Percentiles rank a stretch among this genome's conserved stretches.
These are phyloP conservation scores for Coregonus suidteri DNA, from an alignment of 2,797 vertebrate species.

Conservation along the genomic window DNA sequence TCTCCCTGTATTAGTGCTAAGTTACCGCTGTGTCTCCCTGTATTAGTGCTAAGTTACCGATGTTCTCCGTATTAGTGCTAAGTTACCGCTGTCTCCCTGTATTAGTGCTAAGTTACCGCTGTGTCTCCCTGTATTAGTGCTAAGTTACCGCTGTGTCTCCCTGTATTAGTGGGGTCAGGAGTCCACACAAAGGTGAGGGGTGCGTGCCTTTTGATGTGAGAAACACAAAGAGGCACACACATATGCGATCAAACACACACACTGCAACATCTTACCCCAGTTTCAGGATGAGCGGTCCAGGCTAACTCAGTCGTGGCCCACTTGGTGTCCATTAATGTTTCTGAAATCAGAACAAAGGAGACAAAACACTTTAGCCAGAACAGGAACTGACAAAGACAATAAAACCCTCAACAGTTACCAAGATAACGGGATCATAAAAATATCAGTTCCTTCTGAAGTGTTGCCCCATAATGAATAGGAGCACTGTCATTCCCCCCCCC, in stretches of 20 bases:
- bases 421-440: slow-evolving; percentile 49
- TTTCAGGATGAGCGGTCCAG: slow-evolving; percentile 95
- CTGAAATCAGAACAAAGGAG: slow-evolving; percentile 71
- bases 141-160: too few relatives aligned
- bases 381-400: slow-evolving; percentile 38
- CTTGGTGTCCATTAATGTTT: slow-evolving; percentile 98
- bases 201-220: too few relatives aligned
- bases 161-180: too few relatives aligned
- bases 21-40: too few relatives aligned
- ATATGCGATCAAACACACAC: too few relatives aligned
- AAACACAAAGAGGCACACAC: too few relatives aligned
- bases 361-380: slow-evolving; percentile 50
- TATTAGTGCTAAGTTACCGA: too few relatives aligned
- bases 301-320: slow-evolving; percentile 97
- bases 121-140: slow-evolving; percentile 27
- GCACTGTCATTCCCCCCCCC: too few relatives aligned
- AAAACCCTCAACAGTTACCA: slow-evolving; percentile 52
- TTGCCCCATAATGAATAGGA: not conserved
- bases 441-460: not conserved
- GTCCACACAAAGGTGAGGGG: too few relatives aligned
- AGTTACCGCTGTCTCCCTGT: not conserved
- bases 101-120: not conserved
- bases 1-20: too few relatives aligned
- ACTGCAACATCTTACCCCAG: slow-evolving; percentile 82
- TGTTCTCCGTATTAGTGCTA: too few relatives aligned